Percentiles rank a stretch among this genome's conserved stretches.
Evolutionary conservation across 2,113 vertebrate genomes (phyloP).

Genomic region (Sceloporus tristichus): DNA sequence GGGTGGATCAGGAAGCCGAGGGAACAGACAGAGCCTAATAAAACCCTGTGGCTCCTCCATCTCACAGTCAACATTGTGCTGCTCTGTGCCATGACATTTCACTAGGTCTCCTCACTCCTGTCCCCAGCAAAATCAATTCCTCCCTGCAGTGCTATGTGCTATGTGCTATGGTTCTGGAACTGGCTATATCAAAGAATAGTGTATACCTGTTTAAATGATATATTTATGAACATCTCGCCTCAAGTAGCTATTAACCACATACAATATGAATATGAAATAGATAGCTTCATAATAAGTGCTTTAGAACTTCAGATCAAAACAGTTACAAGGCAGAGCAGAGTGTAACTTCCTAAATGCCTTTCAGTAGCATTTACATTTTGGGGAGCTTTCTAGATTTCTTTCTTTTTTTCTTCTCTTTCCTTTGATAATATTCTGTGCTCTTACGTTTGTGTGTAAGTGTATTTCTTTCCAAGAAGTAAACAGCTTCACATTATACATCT

Average conservation of each 20-base stretch:
- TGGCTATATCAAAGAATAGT: constrained; percentile 21
- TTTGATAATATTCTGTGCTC: constrained; percentile 40
- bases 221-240: constrained; percentile 55
- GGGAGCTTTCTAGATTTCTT: constrained; percentile 46
- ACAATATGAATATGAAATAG: constrained; percentile 41
- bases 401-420: constrained; percentile 9
- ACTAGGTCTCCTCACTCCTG: too few species aligned
- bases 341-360: constrained; percentile 30
- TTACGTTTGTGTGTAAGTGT: constrained; percentile 18
- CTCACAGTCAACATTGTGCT: too few species aligned
- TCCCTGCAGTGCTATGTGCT: too few species aligned
- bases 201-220: constrained; percentile 58
- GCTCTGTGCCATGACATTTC: too few species aligned
- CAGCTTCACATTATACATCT: constrained; percentile 41
- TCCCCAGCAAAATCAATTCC: too few species aligned
- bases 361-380: constrained; percentile 31
- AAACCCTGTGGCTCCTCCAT: too few species aligned
- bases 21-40: too few species aligned
- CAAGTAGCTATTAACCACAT: constrained; percentile 43
- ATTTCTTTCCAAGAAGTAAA: constrained; percentile 47
- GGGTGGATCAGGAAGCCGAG: too few species aligned
- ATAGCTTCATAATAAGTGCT: constrained; percentile 45
- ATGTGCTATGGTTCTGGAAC: too few species aligned
- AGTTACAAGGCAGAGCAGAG: constrained; percentile 28
- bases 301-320: constrained; percentile 52